These are phyloP conservation scores for Manduca sexta DNA, from an alignment of 1,140 invertebrate species.

Conservation along the genomic window DNA sequence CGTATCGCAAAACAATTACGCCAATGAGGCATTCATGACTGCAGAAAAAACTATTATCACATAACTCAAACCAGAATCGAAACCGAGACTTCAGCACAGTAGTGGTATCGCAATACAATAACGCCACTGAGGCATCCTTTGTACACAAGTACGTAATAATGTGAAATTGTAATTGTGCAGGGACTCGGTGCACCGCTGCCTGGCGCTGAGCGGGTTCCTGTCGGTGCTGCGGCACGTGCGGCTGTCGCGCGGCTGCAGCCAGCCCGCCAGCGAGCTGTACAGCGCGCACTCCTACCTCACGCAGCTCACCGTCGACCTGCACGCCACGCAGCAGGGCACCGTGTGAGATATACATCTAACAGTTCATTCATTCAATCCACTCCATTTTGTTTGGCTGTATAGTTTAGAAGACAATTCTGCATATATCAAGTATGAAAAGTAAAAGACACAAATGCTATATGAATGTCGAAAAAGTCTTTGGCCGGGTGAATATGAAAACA, in stretches of 20 bases:
- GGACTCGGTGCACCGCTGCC: slow-evolving; percentile 41
- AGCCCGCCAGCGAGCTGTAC: slow-evolving; percentile 29
- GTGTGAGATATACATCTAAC: slow-evolving; percentile 20
- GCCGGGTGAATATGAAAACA: no score
- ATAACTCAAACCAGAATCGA: no score
- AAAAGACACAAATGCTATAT: not conserved
- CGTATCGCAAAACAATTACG: no score
- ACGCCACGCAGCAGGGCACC: slow-evolving; percentile 36
- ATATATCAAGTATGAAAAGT: not conserved
- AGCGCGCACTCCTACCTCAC: slow-evolving; percentile 51
- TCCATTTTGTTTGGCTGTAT: no score
- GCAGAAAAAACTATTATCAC: no score
- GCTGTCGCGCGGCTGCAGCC: slow-evolving; percentile 23
- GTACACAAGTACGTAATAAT: no score
- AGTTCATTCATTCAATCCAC: not conserved
- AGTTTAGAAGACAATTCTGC: no score
- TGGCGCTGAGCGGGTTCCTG: slow-evolving; percentile 45
- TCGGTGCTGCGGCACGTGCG: slow-evolving; percentile 38
- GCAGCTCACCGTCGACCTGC: slow-evolving; percentile 66
- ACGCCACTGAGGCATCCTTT: no score
- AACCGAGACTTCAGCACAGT: no score
- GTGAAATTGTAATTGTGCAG: slow-evolving; percentile 28
- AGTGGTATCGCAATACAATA: no score
- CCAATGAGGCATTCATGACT: no score
- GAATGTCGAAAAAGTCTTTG: not conserved